Percentiles rank a stretch among this genome's conserved stretches.
Evolutionary conservation across 2,888 invertebrate species (phyloP).

Genomic region (Dicranocentrus wangi): DNA sequence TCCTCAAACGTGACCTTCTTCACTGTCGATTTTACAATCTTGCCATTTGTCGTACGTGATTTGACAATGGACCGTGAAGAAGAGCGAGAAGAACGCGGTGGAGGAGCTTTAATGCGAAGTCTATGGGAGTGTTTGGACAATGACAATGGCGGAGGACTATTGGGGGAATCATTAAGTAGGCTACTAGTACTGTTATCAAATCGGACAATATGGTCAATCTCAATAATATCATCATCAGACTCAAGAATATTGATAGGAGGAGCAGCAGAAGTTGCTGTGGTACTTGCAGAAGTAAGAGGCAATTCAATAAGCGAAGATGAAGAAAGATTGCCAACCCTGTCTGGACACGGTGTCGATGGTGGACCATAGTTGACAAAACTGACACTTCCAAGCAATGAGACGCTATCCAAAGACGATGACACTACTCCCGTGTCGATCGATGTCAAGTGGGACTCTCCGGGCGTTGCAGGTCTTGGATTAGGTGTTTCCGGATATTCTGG

Average conservation of each 20-base stretch:
- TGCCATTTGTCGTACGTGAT: background rate
- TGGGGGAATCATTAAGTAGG: background rate
- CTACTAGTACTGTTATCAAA: constrained; percentile 16
- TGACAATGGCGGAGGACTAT: background rate
- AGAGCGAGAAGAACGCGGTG: background rate
- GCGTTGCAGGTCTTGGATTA: constrained; percentile 41
- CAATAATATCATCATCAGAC: constrained; percentile 38
- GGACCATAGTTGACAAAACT: constrained; percentile 31
- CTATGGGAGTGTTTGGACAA: constrained; percentile 33
- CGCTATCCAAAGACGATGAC: constrained; percentile 5
- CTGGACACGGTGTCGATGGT: constrained; percentile 54
- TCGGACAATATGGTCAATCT: constrained; percentile 7
- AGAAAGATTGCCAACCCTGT: constrained; percentile 56
- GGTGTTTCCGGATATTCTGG: constrained; percentile 50
- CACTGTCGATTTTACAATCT: background rate
- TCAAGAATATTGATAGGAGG: constrained; percentile 56
- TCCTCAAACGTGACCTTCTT: background rate
- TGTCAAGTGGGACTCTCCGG: constrained; percentile 22
- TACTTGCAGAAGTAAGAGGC: constrained; percentile 48
- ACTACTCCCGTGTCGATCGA: constrained; percentile 1
- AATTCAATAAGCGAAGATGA: constrained; percentile 35
- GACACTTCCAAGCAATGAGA: constrained; percentile 13
- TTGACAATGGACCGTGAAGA: no score
- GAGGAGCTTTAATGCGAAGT: constrained; percentile 44
- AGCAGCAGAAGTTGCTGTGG: constrained; percentile 50